Evolutionary conservation across 1,140 invertebrate genomes (phyloP), one percentile per base, ranked within the genome.

Genomic region (Drosophila nannoptera): DNA sequence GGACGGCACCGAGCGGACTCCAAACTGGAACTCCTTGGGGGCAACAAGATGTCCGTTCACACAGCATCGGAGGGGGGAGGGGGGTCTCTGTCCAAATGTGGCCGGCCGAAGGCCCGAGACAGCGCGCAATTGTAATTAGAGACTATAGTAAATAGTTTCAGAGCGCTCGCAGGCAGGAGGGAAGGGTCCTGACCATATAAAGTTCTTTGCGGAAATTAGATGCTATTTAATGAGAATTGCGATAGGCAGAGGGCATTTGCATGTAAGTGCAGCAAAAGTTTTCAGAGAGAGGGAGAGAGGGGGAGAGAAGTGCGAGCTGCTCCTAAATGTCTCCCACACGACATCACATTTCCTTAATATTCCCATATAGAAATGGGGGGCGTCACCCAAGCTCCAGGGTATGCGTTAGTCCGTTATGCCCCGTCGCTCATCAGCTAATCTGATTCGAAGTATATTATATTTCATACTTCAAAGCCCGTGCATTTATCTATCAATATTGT

Each of bases 111-210:
- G 42, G 50, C 38, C 38, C 50, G 31, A 40, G 63, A 48, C 49
- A 66, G 68, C 48, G 33, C 55, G 55, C 68, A 70, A 54, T 70
- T 66, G 68, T 70, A 70, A 70, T 70, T 70, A 70, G 68, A 59
- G 62, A 54, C 40, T 66, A 66, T 70, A 63, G 54, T 56, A 70
- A 70, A 48, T 54, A 70, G 69, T 71, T 71, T 68, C 22, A 22
- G 22, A 22, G 22, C 3, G 22, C 22, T 22, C 3, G 22, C 22
- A 22, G 22, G 22, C 22, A 22, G 9, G 9, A 16, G 29, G 8
- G 31, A 38, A 38, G 45, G 56, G 32, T 6, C 11, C 2, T 22
- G 14, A 7, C 31, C 29, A 58, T 38, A 52, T 61, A 58, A 45
- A 69, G 61, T 58, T 65, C 45, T 54, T 54, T 22, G 63, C 33